These are phyloP conservation scores for Stichodactyla helianthus DNA, from an alignment of 64 coral and sea anemone species.

Conservation along the genomic window DNA sequence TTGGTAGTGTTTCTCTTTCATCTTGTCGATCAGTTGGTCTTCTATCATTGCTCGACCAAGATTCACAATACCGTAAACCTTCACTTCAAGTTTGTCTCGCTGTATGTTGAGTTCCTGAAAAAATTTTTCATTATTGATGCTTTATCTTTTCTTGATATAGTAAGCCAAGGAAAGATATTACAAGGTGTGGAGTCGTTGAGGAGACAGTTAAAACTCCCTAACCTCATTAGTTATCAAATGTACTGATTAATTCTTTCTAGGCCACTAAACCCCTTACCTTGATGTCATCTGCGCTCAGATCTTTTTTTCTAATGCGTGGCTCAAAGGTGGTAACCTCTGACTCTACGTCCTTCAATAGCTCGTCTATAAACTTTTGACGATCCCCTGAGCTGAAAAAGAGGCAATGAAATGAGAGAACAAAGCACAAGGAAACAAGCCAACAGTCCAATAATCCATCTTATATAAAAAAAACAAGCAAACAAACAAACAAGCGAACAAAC, in stretches of 20 bases:
- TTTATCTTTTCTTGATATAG: no score
- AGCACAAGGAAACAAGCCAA: no score
- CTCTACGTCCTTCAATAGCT: background rate
- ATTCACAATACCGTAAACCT: background rate
- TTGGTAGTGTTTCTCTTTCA: background rate
- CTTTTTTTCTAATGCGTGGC: background rate
- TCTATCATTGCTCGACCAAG: constrained; percentile 5
- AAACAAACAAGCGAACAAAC: no score
- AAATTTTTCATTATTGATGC: background rate
- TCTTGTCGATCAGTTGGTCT: background rate
- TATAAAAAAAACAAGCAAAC: no score
- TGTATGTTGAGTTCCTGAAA: background rate
- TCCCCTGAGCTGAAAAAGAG: background rate
- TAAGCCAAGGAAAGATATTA: no score
- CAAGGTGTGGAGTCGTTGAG: no score
- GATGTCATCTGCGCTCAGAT: background rate
- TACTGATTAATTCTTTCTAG: no score
- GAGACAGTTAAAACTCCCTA: no score
- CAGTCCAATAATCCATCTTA: no score
- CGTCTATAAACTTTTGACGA: background rate
- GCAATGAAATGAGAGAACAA: background rate
- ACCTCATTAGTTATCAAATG: no score
- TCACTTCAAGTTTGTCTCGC: background rate
- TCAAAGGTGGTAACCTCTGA: background rate
- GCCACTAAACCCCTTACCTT: background rate